Evolutionary conservation across 2,888 invertebrate species (phyloP).

Genomic region (Cepaea hortensis): DNA sequence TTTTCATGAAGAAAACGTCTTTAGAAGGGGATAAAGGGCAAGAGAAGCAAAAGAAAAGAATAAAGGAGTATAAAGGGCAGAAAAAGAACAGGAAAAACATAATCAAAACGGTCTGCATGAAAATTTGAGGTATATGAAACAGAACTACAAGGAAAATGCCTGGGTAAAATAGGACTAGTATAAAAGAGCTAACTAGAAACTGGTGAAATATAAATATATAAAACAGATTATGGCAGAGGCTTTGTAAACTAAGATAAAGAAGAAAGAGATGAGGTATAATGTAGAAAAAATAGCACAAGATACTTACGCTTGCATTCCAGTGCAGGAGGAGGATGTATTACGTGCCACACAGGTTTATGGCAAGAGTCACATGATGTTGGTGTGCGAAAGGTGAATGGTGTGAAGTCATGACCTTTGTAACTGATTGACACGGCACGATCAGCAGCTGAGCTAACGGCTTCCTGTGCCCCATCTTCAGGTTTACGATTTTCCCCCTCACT

Average conservation of each 20-base stretch:
- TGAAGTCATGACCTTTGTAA: conserved; percentile 95
- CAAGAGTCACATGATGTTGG: conserved; percentile 98
- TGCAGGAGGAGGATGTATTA: conserved; percentile 97
- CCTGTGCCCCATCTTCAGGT: conserved; percentile 73
- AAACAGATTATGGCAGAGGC: neutral
- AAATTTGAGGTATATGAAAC: too few relatives aligned
- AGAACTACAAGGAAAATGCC: too few relatives aligned
- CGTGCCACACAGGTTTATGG: conserved; percentile 96
- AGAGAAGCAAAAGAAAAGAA: too few relatives aligned
- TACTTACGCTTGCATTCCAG: conserved; percentile 92
- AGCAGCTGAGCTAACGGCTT: conserved; percentile 47
- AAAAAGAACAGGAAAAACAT: too few relatives aligned
- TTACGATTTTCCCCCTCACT: conserved; percentile 90
- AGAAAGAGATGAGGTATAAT: neutral
- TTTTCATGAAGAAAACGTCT: too few relatives aligned
- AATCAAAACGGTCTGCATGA: too few relatives aligned
- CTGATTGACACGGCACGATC: conserved; percentile 77
- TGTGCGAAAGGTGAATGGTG: conserved; percentile 97
- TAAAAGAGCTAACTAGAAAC: too few relatives aligned
- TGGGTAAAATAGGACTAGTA: too few relatives aligned
- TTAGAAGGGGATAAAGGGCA: too few relatives aligned
- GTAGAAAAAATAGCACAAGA: neutral
- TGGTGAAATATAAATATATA: too few relatives aligned
- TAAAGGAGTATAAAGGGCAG: too few relatives aligned
- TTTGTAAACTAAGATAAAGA: neutral